phyloP scores from a whole-genome alignment of 2,888 invertebrate genomes.

The Synanthedon tipuliformis region DNA sequence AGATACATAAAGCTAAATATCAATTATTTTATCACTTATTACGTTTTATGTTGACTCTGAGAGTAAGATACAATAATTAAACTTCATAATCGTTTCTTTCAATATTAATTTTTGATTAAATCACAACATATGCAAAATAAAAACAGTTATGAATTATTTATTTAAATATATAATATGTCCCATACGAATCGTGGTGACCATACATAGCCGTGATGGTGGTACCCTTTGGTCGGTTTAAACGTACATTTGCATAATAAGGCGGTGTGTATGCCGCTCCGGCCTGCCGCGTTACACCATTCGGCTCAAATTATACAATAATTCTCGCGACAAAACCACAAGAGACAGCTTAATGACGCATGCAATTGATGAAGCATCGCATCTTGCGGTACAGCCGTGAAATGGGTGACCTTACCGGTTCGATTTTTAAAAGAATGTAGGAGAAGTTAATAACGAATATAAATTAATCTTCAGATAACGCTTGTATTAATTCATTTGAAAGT shows the following conservation, averaged over 20 bases:
- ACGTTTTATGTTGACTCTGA: too few relatives aligned
- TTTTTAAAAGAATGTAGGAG: background rate
- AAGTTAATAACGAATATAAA: too few relatives aligned
- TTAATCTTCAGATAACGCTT: too few relatives aligned
- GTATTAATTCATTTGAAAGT: too few relatives aligned
- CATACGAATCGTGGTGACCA: background rate
- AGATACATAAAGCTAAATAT: too few relatives aligned
- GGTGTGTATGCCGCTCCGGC: constrained; percentile 12
- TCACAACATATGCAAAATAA: too few relatives aligned
- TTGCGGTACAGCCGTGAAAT: background rate
- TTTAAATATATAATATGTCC: too few relatives aligned
- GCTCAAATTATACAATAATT: constrained; percentile 21
- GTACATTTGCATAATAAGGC: constrained; percentile 24
- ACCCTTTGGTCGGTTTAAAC: constrained; percentile 10
- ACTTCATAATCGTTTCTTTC: too few relatives aligned
- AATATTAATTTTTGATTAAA: too few relatives aligned
- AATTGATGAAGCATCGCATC: background rate
- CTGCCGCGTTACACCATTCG: constrained; percentile 16
- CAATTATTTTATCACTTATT: too few relatives aligned
- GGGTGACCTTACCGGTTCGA: background rate
- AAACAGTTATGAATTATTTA: too few relatives aligned
- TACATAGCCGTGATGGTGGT: constrained; percentile 1
- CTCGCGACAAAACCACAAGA: constrained; percentile 1
- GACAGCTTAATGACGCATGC: background rate
- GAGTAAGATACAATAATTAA: too few relatives aligned